Evolutionary conservation across 92 coral and sea anemone species (phyloP).

Genomic region (Pocillopora grandis): DNA sequence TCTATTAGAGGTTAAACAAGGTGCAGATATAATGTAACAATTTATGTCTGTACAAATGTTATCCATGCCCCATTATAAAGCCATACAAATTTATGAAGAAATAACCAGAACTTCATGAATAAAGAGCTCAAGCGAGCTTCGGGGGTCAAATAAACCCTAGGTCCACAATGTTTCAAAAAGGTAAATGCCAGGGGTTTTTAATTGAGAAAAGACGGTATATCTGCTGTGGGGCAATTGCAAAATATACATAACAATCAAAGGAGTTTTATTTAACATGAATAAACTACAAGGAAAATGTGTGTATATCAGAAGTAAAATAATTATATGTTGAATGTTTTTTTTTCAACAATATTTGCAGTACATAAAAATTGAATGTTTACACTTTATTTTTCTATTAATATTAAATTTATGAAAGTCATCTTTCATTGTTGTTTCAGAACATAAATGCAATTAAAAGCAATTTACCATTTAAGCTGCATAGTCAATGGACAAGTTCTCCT

Average conservation of each 20-base stretch:
- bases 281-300: constrained; percentile 27
- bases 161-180: too few relatives aligned
- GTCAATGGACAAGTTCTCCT: too few relatives aligned
- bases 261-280: constrained; percentile 12
- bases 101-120: too few relatives aligned
- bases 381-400: not conserved
- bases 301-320: constrained; percentile 2
- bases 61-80: too few relatives aligned
- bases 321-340: constrained; percentile 12
- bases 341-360: constrained; percentile 9
- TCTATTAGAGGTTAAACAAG: too few relatives aligned
- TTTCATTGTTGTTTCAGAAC: constrained; percentile 15
- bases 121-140: too few relatives aligned
- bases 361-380: not conserved
- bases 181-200: too few relatives aligned
- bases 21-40: too few relatives aligned
- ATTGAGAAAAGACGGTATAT: not conserved
- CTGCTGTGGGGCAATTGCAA: constrained; percentile 16
- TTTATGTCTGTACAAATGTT: too few relatives aligned
- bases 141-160: too few relatives aligned
- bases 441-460: constrained; percentile 2
- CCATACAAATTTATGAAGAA: too few relatives aligned
- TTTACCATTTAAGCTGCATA: not conserved
- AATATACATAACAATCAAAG: constrained; percentile 20
- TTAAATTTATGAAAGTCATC: not conserved